Base-by-base conservation (phyloP, 2,888 invertebrate genomes). In the Fragum sueziense region DNA sequence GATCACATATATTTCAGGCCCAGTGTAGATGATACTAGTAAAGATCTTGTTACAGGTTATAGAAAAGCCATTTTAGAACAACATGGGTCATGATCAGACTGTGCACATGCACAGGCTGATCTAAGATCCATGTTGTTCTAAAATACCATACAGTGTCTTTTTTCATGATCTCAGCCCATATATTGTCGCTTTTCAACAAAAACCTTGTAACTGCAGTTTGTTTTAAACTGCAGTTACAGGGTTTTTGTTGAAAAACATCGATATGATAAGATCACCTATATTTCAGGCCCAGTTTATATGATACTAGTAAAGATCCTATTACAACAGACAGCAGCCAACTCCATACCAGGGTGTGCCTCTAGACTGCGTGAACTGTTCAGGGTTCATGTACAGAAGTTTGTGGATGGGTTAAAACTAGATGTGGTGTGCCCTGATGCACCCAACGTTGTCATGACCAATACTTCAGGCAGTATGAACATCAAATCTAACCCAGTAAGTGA, bases 271-370 rank as follows among this genome's bases (percentile, higher is more conserved):
- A n/a, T n/a, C n/a, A n/a, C 33, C 62, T 29, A 17, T 41, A 33
- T 62, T 71, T 37, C 54, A 83, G 82, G 79, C 33, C 82, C 82
- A 41, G 82, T 77, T n/a, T 31, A 72, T 47, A 70, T 80, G 73
- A 41, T 83, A 33, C 71, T 70, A 17, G 74, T 79, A 3, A 37
- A 62, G 2, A 25, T 41, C 2, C 22, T 25, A 17, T 41, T 65
- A 70, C 17, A n/a, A 67, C 57, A 31, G 22, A 27, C 14, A 27
- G 47, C 47, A 14, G 47, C 47, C 62, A n/a, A 22, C 59, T 20
- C 41, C 74, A 73, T 54, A 52, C 11, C 65, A 11, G 34, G 51
- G n/a, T 83, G 83, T 34, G 57, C 70, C 22, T 31, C 59, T 37
- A 62, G 47, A 33, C 52, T 80, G 2, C 65, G 75, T 25, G 68